Evolutionary conservation across 1,140 invertebrate genomes (phyloP).

Genomic region (Drosophila simulans): DNA sequence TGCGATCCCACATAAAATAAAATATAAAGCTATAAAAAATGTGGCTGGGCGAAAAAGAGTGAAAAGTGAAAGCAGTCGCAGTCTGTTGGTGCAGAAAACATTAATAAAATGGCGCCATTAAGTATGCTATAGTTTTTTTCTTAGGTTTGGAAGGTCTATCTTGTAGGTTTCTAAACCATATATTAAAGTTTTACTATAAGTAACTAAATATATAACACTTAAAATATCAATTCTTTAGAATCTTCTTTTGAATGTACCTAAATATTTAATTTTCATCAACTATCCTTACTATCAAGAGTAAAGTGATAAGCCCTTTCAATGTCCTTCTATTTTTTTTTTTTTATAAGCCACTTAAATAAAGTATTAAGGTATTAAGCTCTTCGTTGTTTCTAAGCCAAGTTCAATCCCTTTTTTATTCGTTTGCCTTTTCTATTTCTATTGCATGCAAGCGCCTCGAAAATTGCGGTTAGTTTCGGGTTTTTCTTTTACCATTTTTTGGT

Average conservation of each 20-base stretch:
- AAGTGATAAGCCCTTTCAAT: background rate
- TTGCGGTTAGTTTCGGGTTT: slow-evolving; percentile 71
- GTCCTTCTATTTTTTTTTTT: background rate
- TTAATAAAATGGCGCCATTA: slow-evolving; percentile 66
- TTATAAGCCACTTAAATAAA: background rate
- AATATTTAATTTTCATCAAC: background rate
- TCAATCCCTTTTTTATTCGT: slow-evolving; percentile 8
- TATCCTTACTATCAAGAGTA: too few species aligned
- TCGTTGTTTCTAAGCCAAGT: background rate
- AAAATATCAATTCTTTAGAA: background rate
- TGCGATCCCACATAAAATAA: slow-evolving; percentile 49
- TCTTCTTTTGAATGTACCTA: too few species aligned
- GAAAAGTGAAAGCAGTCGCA: slow-evolving; percentile 56
- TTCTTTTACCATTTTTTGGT: slow-evolving; percentile 29
- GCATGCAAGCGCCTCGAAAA: slow-evolving; percentile 77
- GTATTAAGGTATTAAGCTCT: slow-evolving; percentile 1
- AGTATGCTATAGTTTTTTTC: slow-evolving; percentile 47
- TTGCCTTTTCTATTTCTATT: slow-evolving; percentile 51
- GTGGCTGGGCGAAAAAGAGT: slow-evolving; percentile 11
- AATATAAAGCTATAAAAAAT: slow-evolving; percentile 66
- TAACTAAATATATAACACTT: background rate
- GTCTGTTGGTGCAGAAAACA: slow-evolving; percentile 26
- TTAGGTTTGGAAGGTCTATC: too few species aligned
- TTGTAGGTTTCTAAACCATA: background rate
- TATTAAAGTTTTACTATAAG: too few species aligned